Percentiles rank a stretch among this genome's conserved stretches.
phyloP scores from a whole-genome alignment of 2,113 vertebrate species.

The Noctilio leporinus region DNA sequence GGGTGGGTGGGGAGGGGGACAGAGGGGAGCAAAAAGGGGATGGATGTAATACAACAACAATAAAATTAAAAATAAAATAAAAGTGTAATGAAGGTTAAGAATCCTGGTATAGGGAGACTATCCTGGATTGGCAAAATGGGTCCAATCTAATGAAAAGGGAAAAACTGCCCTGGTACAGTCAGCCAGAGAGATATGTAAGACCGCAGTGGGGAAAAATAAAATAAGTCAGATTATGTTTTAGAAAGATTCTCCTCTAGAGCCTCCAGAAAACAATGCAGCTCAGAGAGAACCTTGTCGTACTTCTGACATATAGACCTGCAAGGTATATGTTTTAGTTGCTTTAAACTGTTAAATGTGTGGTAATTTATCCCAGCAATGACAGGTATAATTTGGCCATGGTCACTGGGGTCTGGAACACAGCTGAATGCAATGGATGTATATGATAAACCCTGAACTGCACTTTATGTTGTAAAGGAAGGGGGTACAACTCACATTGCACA shows the following conservation, averaged over 20 bases:
- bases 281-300: not conserved
- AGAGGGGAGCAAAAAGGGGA: no score
- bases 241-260: not conserved
- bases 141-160: not conserved
- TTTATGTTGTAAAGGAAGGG: not conserved
- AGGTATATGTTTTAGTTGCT: not conserved
- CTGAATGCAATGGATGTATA: not conserved
- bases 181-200: not conserved
- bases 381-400: not conserved
- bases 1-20: no score
- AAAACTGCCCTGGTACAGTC: not conserved
- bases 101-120: not conserved
- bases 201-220: not conserved
- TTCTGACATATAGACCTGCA: not conserved
- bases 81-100: not conserved
- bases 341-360: not conserved
- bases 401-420: not conserved
- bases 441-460: not conserved
- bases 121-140: not conserved
- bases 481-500: not conserved
- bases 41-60: no score
- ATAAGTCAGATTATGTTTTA: not conserved
- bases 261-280: not conserved
- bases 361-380: not conserved
- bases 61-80: no score